phyloP scores from a whole-genome alignment of 2,888 invertebrate genomes.

The Pterobdella sp. region DNA sequence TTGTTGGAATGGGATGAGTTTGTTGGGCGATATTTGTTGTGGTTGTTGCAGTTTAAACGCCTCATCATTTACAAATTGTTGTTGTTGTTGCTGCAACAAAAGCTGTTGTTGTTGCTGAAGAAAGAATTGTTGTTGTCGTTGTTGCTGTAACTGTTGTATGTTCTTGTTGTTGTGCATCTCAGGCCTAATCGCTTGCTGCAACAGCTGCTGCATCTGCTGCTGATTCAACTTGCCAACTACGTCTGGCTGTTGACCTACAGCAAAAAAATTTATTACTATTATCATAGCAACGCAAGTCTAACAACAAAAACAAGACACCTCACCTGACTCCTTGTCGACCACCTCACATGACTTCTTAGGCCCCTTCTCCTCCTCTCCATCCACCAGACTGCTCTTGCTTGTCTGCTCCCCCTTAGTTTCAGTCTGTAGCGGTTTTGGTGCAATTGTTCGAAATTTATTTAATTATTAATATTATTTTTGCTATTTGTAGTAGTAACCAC shows the following conservation, averaged over 20 bases:
- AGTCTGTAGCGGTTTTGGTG: background rate
- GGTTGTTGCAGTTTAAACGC: constrained; percentile 2
- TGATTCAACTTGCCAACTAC: background rate
- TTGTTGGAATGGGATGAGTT: background rate
- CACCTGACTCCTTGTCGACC: background rate
- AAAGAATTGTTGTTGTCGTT: background rate
- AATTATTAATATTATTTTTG: background rate
- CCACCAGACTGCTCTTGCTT: background rate
- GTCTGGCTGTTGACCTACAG: background rate
- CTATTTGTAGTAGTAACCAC: no score
- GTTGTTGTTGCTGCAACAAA: background rate
- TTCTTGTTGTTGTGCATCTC: background rate
- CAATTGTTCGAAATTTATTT: background rate
- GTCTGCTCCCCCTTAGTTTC: background rate
- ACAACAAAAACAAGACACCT: background rate
- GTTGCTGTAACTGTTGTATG: background rate
- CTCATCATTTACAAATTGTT: constrained; percentile 11
- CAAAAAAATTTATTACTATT: background rate
- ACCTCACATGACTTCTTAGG: background rate
- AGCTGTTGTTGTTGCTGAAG: constrained; percentile 3
- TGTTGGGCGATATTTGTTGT: background rate
- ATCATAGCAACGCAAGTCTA: background rate
- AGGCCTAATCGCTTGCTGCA: constrained; percentile 9
- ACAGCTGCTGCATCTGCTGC: constrained; percentile 22
- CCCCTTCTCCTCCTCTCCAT: background rate